Evolutionary conservation across 1,140 invertebrate genomes (phyloP), one percentile per base, ranked within the genome.

Genomic region (Ctenoplectra terminalis): DNA sequence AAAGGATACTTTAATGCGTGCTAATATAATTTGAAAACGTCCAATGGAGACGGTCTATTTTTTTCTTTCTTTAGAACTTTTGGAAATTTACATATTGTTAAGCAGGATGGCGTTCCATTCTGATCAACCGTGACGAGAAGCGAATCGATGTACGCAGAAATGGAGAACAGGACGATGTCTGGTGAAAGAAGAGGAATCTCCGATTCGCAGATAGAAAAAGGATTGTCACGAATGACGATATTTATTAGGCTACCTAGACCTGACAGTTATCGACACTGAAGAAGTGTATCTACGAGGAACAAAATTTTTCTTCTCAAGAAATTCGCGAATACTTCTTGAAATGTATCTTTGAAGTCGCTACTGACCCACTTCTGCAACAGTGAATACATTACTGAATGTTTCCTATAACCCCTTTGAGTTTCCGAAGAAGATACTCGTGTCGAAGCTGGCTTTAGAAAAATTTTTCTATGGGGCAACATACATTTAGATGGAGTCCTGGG

Each of bases 241-340:
- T 83, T 79, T 83, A 83, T 85, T 79, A 85, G 69, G 50, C 50
- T 61, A 37, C 37, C 20, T 37, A 50, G 7, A 31, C 58, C 6
- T 69, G 81, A 83, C 56, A 52, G 56, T 85, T 79, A 79, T 83
- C 75, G 70, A 61, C 50, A 37, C 23, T 34, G 31, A n/a, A 31
- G 58, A 72, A 69, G 61, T 66, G 40, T 54, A 69, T 46, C 50
- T 29, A 20, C 50, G 40, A n/a, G 52, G 29, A 40, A n/a, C 34
- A 5, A 4, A 54, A 40, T 43, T 43, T 50, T 7, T 9, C 31
- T 52, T 17, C 15, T 23, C 20, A 31, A 20, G 26, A 13, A 26
- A 13, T 40, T 9, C 48, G 3, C 20, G 43, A 37, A 23, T 20
- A 81, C 37, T 29, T 20, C n/a, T 43, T 52, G 6, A 67, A 67